These are phyloP conservation scores for Adineta ricciae DNA, from an alignment of 2,888 invertebrate genomes.

Conservation along the genomic window DNA sequence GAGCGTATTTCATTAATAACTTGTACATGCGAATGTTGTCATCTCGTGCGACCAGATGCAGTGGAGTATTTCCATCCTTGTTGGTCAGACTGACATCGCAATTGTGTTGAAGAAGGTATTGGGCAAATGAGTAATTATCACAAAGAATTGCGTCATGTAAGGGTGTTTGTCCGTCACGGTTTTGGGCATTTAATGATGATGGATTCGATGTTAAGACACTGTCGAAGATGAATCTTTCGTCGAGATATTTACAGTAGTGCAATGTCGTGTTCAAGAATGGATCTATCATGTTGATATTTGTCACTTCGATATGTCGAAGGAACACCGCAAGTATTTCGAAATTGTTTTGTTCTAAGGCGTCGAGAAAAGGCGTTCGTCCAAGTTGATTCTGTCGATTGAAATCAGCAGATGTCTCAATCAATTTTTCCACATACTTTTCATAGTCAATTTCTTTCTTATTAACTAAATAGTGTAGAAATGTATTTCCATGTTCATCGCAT, in stretches of 20 bases:
- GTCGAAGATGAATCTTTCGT: not conserved
- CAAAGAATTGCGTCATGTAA: constrained; percentile 66
- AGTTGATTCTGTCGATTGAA: not conserved
- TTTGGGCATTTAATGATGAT: constrained; percentile 73
- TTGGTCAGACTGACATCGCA: not conserved
- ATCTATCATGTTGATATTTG: not conserved
- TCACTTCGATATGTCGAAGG: not conserved
- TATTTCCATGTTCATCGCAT: constrained; percentile 10
- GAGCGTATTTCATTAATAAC: not conserved
- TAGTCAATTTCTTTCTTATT: constrained; percentile 14
- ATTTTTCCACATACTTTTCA: constrained; percentile 2
- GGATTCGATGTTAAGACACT: constrained; percentile 1
- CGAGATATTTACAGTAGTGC: not conserved
- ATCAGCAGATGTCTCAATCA: constrained; percentile 9
- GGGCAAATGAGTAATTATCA: not conserved
- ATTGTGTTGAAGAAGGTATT: not conserved
- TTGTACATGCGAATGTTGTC: not conserved
- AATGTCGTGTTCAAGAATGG: not conserved
- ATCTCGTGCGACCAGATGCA: not conserved
- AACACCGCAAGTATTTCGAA: not conserved
- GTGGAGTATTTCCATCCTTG: constrained; percentile 10
- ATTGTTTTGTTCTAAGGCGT: constrained; percentile 18
- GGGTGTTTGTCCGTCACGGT: constrained; percentile 69
- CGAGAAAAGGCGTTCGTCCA: constrained; percentile 15
- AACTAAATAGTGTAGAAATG: constrained; percentile 14